Percentiles rank a stretch among this genome's conserved stretches.
Evolutionary conservation across 2,113 vertebrate genomes (phyloP).

Genomic region (Bubo blakistoni): DNA sequence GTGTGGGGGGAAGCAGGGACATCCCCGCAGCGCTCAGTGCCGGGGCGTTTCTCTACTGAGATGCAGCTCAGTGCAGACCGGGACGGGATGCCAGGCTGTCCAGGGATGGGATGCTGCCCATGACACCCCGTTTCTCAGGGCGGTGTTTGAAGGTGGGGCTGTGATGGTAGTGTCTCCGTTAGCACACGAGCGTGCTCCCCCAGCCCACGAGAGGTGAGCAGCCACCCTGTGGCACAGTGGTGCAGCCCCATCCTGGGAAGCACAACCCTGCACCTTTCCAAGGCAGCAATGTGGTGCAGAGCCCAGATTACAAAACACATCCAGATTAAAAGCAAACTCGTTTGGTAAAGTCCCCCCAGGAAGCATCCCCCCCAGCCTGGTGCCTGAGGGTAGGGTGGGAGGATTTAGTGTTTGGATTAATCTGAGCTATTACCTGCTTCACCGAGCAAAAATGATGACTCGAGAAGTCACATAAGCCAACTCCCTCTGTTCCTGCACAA

Average conservation of each 20-base stretch:
- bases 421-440: neutral
- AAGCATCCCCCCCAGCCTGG: neutral
- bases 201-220: rapidly evolving
- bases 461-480: neutral
- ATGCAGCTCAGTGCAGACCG: rapidly evolving
- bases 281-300: neutral
- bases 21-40: neutral
- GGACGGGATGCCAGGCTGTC: neutral
- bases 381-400: neutral
- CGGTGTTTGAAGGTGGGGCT: neutral
- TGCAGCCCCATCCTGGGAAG: neutral
- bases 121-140: rapidly evolving
- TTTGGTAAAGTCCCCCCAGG: neutral
- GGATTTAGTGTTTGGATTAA: neutral
- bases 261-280: neutral
- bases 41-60: neutral
- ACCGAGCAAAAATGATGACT: neutral
- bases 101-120: neutral
- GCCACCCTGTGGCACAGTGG: neutral
- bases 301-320: neutral
- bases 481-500: neutral
- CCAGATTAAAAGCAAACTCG: neutral
- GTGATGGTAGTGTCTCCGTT: neutral
- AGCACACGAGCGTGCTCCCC: rapidly evolving
- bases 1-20: neutral